A percentile compares a stretch with the other conserved stretches of the same genome.
These are phyloP conservation scores for Rhadina sibilatrix DNA, from an alignment of 2,113 vertebrate species.

Conservation along the genomic window DNA sequence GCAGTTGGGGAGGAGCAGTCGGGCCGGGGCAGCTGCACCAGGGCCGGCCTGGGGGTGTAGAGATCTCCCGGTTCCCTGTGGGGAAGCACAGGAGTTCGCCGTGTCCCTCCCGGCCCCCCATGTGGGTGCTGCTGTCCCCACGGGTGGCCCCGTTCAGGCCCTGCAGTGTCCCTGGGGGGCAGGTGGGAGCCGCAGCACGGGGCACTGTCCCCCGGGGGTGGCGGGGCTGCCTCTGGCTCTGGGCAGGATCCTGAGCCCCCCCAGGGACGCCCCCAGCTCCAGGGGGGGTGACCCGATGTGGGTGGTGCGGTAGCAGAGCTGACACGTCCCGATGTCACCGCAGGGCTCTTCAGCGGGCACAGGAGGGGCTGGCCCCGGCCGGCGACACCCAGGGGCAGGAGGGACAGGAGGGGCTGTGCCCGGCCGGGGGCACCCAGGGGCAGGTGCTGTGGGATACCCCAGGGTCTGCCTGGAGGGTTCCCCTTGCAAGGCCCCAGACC, in stretches of 20 bases:
- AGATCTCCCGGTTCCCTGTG: fast-evolving
- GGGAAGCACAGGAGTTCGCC: fast-evolving
- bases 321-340: background rate
- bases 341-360: background rate
- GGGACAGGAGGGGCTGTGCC: too few species aligned
- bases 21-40: background rate
- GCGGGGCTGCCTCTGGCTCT: background rate
- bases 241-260: background rate
- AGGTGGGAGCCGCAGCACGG: fast-evolving
- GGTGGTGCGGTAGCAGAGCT: background rate
- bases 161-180: background rate
- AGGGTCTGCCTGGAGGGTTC: background rate
- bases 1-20: background rate
- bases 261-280: background rate
- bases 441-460: fast-evolving
- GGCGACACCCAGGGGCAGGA: background rate
- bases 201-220: fast-evolving
- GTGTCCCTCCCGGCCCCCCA: fast-evolving
- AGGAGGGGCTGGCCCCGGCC: too few species aligned
- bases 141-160: fast-evolving
- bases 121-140: fast-evolving
- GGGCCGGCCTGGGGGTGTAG: background rate
- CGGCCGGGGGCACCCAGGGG: fast-evolving
- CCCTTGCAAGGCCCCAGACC: background rate
- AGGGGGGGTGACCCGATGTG: fast-evolving